Evolutionary conservation across 1,140 invertebrate genomes (phyloP), one percentile per base, ranked within the genome.

Genomic region (Cyclina sinensis): DNA sequence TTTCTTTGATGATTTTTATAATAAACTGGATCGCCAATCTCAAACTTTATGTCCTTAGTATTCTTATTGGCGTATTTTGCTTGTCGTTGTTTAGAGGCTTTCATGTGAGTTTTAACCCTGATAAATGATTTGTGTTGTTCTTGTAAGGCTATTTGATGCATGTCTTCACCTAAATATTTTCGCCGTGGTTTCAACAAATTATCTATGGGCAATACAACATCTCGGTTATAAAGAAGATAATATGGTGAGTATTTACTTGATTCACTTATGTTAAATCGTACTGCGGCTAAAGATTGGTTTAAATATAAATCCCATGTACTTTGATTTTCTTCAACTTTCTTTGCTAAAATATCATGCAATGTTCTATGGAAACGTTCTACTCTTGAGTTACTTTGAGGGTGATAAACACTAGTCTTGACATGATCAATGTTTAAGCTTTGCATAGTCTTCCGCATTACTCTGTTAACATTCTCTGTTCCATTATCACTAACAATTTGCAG

Each of bases 281-380:
- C 62, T 9, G 65, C 68, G 59, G 80, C 88, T 68, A 89, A 39
- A 0, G 73, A 54, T 32, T 85, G 76, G 43, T 90, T 87, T 27
- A 90, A 70, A 57, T 62, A 21, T 43, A 82, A 21, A 78, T 90
- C 84, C 84, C 84, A 87, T 9, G 54, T 83, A 4, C n/a, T 0
- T 30, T 30, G n/a, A 39, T 88, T 78, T n/a, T 88, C 83, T 39
- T 79, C 18, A 14, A 90, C 14, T 30, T 87, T 91, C 21, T 87
- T 90, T 18, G 89, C 16, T 12, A 90, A n/a, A 11, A 90, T 30
- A 89, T 89, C 88, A 68, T 90, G 87, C 0, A 90, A 51, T 0
- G 87, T 88, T 21, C 89, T 27, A 65, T 90, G 91, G 21, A 87
- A 88, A 32, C 87, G 14, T 86, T 91, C 89, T 1, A 81, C 85